Percentiles rank a stretch among this genome's conserved stretches.
phyloP scores from a whole-genome alignment of 2,888 invertebrate genomes.

The Nephrotoma flavescens region DNA sequence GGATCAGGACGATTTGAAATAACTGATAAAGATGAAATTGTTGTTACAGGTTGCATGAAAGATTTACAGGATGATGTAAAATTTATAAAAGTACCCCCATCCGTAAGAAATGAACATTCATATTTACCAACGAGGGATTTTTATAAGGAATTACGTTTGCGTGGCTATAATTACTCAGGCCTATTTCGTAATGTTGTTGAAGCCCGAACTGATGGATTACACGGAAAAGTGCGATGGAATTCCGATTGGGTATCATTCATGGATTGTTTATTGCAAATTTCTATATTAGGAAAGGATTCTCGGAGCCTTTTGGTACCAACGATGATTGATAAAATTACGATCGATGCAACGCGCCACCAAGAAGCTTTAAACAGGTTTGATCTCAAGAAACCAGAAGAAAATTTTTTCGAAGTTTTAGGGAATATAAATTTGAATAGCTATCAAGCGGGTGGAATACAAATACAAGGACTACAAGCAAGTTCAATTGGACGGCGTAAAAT shows the following conservation, averaged over 20 bases:
- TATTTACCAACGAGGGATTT: slow-evolving; percentile 44
- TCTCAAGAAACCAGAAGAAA: slow-evolving; percentile 16
- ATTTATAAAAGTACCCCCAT: slow-evolving; percentile 12
- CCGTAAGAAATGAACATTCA: slow-evolving; percentile 18
- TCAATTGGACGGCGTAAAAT: slow-evolving; percentile 49
- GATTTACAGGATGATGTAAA: slow-evolving; percentile 31
- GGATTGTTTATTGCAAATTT: slow-evolving; percentile 78
- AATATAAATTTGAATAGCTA: slow-evolving; percentile 22
- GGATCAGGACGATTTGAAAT: slow-evolving; percentile 46
- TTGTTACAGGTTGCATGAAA: slow-evolving; percentile 54
- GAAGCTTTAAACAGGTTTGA: slow-evolving; percentile 29
- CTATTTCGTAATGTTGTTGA: slow-evolving; percentile 21
- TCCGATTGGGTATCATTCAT: slow-evolving; percentile 80
- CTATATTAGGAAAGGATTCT: slow-evolving; percentile 52
- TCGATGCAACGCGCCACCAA: slow-evolving; percentile 47
- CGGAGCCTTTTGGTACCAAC: slow-evolving; percentile 62
- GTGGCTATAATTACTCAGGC: slow-evolving; percentile 49
- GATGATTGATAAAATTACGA: slow-evolving; percentile 52
- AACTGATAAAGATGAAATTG: slow-evolving; percentile 49
- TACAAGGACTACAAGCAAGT: slow-evolving; percentile 61
- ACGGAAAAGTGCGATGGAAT: slow-evolving; percentile 42
- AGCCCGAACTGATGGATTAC: slow-evolving; percentile 26
- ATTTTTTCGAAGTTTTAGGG: slow-evolving; percentile 9
- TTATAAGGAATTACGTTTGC: slow-evolving; percentile 52
- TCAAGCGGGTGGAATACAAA: slow-evolving; percentile 60